Base-by-base conservation (phyloP, 2,888 invertebrate genomes). In the Anticlea derivata region DNA sequence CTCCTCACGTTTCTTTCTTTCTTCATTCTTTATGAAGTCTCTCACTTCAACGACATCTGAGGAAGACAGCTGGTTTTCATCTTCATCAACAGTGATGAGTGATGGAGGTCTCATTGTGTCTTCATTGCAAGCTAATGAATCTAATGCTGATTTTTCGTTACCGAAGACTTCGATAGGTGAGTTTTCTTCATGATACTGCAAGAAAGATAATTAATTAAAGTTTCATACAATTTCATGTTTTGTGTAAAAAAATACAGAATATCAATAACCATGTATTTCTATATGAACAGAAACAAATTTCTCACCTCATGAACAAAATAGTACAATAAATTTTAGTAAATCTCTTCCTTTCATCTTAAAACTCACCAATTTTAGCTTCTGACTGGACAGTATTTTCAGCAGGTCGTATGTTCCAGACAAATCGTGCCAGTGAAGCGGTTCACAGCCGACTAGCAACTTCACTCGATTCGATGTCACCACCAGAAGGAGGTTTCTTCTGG, bases 391-490 rank as follows among this genome's bases (percentile, higher is more conserved):
- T 63, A 92, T 84, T 39, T 84, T 78, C 63, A 92, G 85, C 79
- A 93, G 89, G 58, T 94, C 92, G 57, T 92, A 91, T 72, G 92
- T 87, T 37, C 90, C 91, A 4, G 92, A 91, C 68, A 93, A 92
- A 5, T 91, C 80, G 13, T 95, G 92, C 79, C 92, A 92, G 27
- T 94, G 95, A 52, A 94, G 91, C 1, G 92, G 85, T 17, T 88
- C 86, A 70, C 95, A 95, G 63, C 94, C 94, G 2, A 93, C 89
- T 63, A 93, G 93, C 20, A 96, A 78, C 60, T 93, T 92, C 11
- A 94, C 92, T 58, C 91, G 91, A 1, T 92, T 92, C 0, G 92
- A 87, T 0, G 93, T 92, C 55, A 94, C 79, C 7, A 93, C 92
- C 45, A 93, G 83, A 2, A 94, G 83, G 0, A 92, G 75, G 2